A percentile compares a stretch with the other conserved stretches of the same genome.
Conservation (phyloP, 2,797 vertebrate genomes). For the Nyctalus aviator region DNA sequence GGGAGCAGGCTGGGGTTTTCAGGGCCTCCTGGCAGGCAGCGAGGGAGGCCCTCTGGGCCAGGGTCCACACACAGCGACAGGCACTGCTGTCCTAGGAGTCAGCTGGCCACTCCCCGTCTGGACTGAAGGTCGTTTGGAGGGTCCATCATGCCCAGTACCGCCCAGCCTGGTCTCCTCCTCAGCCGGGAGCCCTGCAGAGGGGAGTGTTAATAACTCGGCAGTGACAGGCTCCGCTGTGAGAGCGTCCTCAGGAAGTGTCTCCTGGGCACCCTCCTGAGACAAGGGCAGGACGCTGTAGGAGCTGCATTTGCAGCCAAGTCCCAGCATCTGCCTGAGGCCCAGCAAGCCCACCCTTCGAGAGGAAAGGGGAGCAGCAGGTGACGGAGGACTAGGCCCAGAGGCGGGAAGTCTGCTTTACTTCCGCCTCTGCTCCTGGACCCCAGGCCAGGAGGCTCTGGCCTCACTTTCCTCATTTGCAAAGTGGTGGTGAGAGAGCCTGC, state of each 20-base stretch:
- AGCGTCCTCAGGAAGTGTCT: background rate
- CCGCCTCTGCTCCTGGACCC: background rate
- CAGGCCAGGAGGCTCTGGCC: background rate
- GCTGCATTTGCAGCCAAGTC: background rate
- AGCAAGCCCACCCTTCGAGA: background rate
- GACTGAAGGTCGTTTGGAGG: slow-evolving; percentile 59
- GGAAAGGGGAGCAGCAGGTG: accelerated
- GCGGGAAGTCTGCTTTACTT: accelerated
- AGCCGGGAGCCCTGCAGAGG: slow-evolving; percentile 38
- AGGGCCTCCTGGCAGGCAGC: background rate
- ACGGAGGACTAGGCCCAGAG: accelerated
- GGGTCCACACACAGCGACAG: background rate
- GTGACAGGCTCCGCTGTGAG: background rate
- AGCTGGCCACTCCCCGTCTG: background rate
- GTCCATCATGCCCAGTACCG: background rate
- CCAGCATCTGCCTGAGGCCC: background rate
- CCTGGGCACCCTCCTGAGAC: background rate
- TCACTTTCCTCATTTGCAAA: background rate
- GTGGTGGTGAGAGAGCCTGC: background rate
- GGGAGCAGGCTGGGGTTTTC: too few relatives aligned
- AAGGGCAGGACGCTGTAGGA: background rate
- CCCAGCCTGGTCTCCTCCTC: background rate
- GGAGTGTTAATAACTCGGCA: slow-evolving; percentile 64
- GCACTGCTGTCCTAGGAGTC: background rate
- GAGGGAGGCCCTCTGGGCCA: background rate